Conservation (phyloP, 2,888 invertebrate genomes). For the Polydrusus tereticollis region DNA sequence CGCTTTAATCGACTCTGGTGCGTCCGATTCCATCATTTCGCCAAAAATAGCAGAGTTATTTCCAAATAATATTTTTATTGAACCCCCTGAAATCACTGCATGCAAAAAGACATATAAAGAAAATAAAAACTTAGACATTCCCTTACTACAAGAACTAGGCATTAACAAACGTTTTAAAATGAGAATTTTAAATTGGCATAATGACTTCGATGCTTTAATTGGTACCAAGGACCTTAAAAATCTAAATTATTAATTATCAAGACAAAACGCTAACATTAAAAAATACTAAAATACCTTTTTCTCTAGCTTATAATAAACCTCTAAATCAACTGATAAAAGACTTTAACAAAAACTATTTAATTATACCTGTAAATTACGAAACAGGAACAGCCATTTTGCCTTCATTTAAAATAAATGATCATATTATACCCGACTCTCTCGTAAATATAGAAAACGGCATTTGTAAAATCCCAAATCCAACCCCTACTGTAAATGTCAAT, state of each 20-base stretch:
- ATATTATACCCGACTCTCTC: constrained; percentile 37
- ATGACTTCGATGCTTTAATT: too few species aligned
- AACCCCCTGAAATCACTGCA: too few species aligned
- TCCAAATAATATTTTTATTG: neutral
- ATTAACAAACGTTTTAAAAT: neutral
- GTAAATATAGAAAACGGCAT: constrained; percentile 24
- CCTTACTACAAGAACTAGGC: constrained; percentile 28
- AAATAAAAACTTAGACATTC: constrained; percentile 20
- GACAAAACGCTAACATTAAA: too few species aligned
- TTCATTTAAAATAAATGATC: constrained; percentile 22
- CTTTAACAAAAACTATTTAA: constrained; percentile 18
- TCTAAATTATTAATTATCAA: too few species aligned
- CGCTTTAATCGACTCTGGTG: constrained; percentile 17
- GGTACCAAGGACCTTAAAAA: too few species aligned
- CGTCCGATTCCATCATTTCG: neutral
- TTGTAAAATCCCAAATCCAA: constrained; percentile 26
- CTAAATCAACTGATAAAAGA: constrained; percentile 32
- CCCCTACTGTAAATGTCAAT: constrained; percentile 21
- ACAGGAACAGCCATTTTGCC: constrained; percentile 29
- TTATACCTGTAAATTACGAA: constrained; percentile 27
- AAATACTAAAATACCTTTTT: too few species aligned
- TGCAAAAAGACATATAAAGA: constrained; percentile 23
- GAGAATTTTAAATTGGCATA: constrained; percentile 25
- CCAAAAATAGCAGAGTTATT: constrained; percentile 8
- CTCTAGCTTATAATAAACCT: too few species aligned